A percentile compares a stretch with the other conserved stretches of the same genome.
Conservation (phyloP, 2,113 vertebrate species). For the Formicarius rufipectus region DNA sequence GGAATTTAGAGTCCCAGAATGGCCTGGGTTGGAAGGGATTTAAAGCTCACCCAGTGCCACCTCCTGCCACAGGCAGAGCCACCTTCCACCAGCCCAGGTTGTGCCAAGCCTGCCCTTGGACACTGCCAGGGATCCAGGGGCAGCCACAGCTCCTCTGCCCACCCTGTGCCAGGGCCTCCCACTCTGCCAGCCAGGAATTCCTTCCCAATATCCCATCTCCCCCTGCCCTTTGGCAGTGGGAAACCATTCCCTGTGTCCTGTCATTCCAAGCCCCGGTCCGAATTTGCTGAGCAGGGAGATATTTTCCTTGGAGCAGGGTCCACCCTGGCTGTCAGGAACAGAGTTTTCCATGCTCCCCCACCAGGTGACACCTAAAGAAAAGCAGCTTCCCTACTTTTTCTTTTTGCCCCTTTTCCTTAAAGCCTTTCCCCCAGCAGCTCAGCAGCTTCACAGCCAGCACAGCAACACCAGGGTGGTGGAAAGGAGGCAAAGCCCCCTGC, state of each 20-base stretch:
- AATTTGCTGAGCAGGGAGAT: background rate
- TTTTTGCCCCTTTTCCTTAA: background rate
- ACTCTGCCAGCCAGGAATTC: accelerated
- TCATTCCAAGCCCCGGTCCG: background rate
- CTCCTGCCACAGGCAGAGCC: background rate
- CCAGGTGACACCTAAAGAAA: background rate
- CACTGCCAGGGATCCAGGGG: background rate
- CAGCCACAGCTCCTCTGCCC: background rate
- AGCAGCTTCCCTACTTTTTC: background rate
- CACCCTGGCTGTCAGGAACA: accelerated
- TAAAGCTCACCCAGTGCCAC: accelerated
- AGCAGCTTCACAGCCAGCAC: background rate
- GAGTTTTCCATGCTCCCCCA: background rate
- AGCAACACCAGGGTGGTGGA: background rate
- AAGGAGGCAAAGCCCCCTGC: background rate
- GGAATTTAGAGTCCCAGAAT: background rate
- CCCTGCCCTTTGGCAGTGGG: background rate
- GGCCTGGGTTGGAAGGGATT: background rate
- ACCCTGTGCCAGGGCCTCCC: background rate
- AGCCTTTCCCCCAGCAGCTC: background rate
- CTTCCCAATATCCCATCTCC: background rate
- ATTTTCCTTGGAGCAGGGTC: background rate
- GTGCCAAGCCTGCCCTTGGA: background rate
- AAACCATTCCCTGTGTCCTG: background rate
- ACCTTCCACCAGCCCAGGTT: accelerated